Percentiles rank a stretch among this genome's conserved stretches.
These are phyloP conservation scores for Anabacerthia variegaticeps DNA, from an alignment of 2,797 vertebrate genomes.

Conservation along the genomic window DNA sequence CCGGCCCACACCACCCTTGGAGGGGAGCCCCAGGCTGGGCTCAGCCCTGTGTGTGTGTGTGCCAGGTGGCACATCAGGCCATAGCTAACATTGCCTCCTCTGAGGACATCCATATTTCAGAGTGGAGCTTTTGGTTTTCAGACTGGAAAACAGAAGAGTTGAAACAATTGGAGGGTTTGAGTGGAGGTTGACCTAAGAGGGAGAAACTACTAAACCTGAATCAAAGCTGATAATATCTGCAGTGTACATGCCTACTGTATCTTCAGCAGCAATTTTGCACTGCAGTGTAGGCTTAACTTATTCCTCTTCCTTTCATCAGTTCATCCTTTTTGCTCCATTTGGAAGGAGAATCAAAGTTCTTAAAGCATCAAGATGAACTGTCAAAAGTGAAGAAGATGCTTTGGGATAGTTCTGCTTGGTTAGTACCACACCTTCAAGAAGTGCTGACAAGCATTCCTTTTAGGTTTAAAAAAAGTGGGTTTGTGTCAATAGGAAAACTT, in stretches of 20 bases:
- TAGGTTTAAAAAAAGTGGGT: not conserved
- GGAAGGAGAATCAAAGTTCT: not conserved
- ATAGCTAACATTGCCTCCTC: not conserved
- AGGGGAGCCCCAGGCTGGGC: not conserved
- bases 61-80: accelerated
- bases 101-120: not conserved
- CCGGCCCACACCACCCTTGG: accelerated
- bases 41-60: accelerated
- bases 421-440: not conserved
- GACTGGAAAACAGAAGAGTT: not conserved
- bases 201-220: not conserved
- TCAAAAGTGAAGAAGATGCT: not conserved
- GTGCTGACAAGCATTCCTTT: not conserved
- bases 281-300: not conserved
- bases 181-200: not conserved
- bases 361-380: not conserved
- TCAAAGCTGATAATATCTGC: not conserved
- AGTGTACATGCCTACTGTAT: not conserved
- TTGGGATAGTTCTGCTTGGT: not conserved
- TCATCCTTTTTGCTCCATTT: not conserved
- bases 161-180: not conserved
- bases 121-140: not conserved
- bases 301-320: not conserved
- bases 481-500: not conserved
- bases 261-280: not conserved